Evolutionary conservation across 2,888 invertebrate genomes (phyloP), one percentile per base, ranked within the genome.

Genomic region (Dione juno): DNA sequence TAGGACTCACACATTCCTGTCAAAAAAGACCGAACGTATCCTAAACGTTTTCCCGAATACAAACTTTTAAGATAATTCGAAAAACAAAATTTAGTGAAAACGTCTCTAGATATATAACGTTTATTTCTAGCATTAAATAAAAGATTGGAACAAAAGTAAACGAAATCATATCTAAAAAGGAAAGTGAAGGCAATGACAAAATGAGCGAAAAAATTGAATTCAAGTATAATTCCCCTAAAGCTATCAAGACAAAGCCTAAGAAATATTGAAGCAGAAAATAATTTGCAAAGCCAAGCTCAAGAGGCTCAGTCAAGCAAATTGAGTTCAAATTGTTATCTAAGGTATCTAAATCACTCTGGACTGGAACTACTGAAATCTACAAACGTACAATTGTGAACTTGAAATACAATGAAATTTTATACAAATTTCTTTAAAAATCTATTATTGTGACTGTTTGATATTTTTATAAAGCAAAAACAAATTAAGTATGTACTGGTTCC

Each of bases 261-360:
- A 64, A 64, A 64, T 50, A 50, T 64, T 50, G 48, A 64, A 52
- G 48, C 48, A 64, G 48, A 61, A 61, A 64, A 64, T 64, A 64
- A 64, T 64, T 64, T 40, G 48, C 64, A 64, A 64, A 64, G 50
- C 37, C 64, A 52, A 64, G 50, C 64, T 64, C 50, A 64, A 64
- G 52, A 64, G 50, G 48, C 50, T 50, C 50, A 64, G 48, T 52
- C 64, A 64, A 64, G 19, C 50, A 64, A 64, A 61, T 61, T 45
- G 61, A 45, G 61, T 61, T 45, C 61, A 61, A 45, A 48, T 64
- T 64, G 64, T 64, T 64, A 64, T 52, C 64, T 64, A 52, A 64
- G 64, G 50, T 64, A 64, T 48, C 64, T 64, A 64, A 64, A 64
- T 52, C 64, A 64, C 52, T 64, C 52, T 19, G 64, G 50, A 37